Percentiles rank a stretch among this genome's conserved stretches.
Conservation (phyloP, 1,140 invertebrate genomes). For the Choristoneura fumiferana region DNA sequence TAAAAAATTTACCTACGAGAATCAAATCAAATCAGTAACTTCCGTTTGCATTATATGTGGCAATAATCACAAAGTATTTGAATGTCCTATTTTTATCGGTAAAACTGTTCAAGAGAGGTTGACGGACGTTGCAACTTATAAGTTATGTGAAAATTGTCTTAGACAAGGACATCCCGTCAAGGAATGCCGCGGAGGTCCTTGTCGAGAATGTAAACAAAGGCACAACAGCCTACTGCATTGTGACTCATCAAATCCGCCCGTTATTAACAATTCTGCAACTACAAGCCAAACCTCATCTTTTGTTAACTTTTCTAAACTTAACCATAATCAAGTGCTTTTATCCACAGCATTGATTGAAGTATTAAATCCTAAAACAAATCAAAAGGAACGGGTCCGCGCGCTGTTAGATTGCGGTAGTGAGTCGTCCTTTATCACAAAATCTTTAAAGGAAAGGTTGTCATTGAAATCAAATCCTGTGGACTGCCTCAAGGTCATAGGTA, state of each 20-base stretch:
- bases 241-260: background rate
- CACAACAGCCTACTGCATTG: constrained; percentile 35
- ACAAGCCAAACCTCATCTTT: too few relatives aligned
- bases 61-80: constrained; percentile 30
- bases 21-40: too few relatives aligned
- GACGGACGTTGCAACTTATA: constrained; percentile 29
- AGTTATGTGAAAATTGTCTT: constrained; percentile 32
- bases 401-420: constrained; percentile 38
- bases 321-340: constrained; percentile 26
- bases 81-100: constrained; percentile 30
- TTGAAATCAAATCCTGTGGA: constrained; percentile 21
- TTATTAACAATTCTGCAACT: too few relatives aligned
- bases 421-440: constrained; percentile 36
- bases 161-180: too few relatives aligned
- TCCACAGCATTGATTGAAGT: constrained; percentile 35
- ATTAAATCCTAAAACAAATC: constrained; percentile 27
- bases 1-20: too few relatives aligned
- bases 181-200: constrained; percentile 34
- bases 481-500: constrained; percentile 23
- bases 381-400: constrained; percentile 25
- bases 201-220: constrained; percentile 27
- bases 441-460: background rate
- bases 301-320: too few relatives aligned
- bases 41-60: constrained; percentile 5
- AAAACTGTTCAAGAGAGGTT: constrained; percentile 27